Evolutionary conservation across 64 coral and sea anemone genomes (phyloP), one percentile per base, ranked within the genome.

Genomic region (Stichodactyla mertensii): DNA sequence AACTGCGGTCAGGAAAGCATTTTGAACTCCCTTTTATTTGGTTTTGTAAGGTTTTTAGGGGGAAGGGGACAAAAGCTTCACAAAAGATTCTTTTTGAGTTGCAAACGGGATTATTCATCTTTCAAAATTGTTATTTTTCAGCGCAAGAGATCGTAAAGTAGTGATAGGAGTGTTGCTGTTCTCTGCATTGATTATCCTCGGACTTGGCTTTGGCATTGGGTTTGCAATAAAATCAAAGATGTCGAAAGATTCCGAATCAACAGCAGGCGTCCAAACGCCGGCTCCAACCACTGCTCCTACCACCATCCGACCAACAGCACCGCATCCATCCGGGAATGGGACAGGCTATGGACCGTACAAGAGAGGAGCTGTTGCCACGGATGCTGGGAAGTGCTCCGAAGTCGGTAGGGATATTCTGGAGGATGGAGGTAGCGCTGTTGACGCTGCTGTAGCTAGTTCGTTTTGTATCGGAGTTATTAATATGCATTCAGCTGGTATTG

Each of bases 401-500:
- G 90, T 98, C 6, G 97, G 97, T 9, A 86, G 97, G 55, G 83
- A 99, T 54, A 95, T 99, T 62, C 20, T 99, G n/a, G 88, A 95
- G 36, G 84, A 70, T 54, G 60, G 77, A 0, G 93, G 93, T 6
- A 84, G 89, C 11, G 97, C 97, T 0, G 88, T 95, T 8, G 97
- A 95, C 54, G 85, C 97, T 12, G 96, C 93, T 7, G 77, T 99
- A 5, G 93, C 97, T 1, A 24, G 92, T 6, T 85, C 93, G 51
- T 83, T 99, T 78, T 99, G 97, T 83, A 71, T 99, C 10, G 97
- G 97, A 22, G 90, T 99, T 51, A 85, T 91, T 55, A 92, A 95
- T 74, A 90, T 94, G 89, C 97, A 99, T 66, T 99, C 97, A 6
- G 93, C 97, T 51, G 97, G 97, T 1, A 82, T 99, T 19, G 97